Conservation (phyloP, 2,888 invertebrate species). For the Chironomus tentans region DNA sequence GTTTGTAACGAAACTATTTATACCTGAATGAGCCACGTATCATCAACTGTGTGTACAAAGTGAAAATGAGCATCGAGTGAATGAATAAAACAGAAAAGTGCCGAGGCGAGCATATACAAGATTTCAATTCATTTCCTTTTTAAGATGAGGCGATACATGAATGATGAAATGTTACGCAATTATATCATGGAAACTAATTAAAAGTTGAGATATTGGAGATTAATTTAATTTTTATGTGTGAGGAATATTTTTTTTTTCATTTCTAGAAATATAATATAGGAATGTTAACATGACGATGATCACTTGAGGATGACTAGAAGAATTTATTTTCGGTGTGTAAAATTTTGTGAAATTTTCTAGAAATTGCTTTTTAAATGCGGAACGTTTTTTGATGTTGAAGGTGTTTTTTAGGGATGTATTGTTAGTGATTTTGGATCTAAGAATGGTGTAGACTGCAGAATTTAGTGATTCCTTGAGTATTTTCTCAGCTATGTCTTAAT, state of each 20-base stretch:
- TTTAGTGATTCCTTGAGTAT: no score
- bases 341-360: neutral
- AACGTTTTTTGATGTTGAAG: no score
- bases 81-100: neutral
- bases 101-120: conserved; percentile 1
- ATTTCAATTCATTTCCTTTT: conserved; percentile 25
- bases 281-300: no score
- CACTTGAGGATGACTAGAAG: no score
- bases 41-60: conserved; percentile 1
- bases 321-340: no score
- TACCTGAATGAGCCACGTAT: conserved; percentile 22
- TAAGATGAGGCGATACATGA: neutral
- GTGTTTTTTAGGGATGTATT: no score
- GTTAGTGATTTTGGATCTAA: no score
- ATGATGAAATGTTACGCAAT: conserved; percentile 20
- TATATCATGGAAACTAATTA: conserved; percentile 16
- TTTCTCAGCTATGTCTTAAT: no score
- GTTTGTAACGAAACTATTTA: conserved; percentile 18
- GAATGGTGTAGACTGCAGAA: no score
- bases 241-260: neutral
- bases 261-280: no score
- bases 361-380: neutral
- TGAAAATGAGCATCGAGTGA: neutral
- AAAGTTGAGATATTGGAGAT: neutral
- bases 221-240: neutral